These are phyloP conservation scores for Cephus pulcher DNA, from an alignment of 2,888 invertebrate species.

Conservation along the genomic window DNA sequence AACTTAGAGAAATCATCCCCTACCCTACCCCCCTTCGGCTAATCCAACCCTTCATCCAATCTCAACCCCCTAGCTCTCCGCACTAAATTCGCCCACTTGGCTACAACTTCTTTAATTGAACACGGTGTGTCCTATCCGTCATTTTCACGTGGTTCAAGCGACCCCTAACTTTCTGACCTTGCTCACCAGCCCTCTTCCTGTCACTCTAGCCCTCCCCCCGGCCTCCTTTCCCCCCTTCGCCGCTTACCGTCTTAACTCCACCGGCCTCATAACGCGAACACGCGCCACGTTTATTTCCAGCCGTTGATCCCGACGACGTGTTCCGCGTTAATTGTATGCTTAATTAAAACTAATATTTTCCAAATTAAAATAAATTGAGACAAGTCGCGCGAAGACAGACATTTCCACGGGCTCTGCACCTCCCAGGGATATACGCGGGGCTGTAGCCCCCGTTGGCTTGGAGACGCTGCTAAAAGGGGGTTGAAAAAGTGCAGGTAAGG, in stretches of 20 bases:
- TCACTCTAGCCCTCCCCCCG: background rate
- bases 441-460: background rate
- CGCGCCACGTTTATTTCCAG: background rate
- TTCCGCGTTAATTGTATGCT: slow-evolving; percentile 38
- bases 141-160: background rate
- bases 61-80: background rate
- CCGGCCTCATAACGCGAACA: background rate
- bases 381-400: background rate
- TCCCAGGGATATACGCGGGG: background rate
- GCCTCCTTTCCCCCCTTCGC: no score
- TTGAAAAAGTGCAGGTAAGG: background rate
- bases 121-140: background rate
- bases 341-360: slow-evolving; percentile 47
- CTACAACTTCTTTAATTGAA: background rate
- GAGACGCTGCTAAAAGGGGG: background rate
- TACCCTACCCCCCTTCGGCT: background rate
- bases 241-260: background rate
- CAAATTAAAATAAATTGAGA: slow-evolving; percentile 45
- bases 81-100: background rate
- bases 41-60: background rate
- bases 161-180: background rate
- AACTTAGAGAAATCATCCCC: background rate
- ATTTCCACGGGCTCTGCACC: background rate
- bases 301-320: slow-evolving; percentile 13
- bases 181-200: background rate